phyloP scores from a whole-genome alignment of 2,888 invertebrate genomes.

The Griposia aprilina region DNA sequence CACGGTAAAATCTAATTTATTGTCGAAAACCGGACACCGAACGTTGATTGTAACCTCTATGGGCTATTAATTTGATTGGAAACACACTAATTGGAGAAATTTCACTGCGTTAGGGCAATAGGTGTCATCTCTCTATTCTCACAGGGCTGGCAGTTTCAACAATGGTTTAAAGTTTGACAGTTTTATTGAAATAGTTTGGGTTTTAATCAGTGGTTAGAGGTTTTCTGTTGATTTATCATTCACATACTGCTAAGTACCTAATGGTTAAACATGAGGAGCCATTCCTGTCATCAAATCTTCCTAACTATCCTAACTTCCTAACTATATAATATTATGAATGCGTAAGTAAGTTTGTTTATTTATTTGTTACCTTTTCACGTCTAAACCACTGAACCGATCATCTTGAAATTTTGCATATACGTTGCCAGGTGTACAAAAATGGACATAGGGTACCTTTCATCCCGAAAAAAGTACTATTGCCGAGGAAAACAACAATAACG shows the following conservation, averaged over 20 bases:
- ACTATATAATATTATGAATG: too few species aligned
- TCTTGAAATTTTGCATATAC: too few species aligned
- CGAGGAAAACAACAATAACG: too few species aligned
- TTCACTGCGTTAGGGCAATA: slow-evolving; percentile 69
- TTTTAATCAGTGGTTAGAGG: slow-evolving; percentile 18
- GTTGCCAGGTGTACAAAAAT: too few species aligned
- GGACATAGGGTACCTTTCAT: too few species aligned
- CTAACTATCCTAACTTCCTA: too few species aligned
- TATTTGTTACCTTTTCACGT: too few species aligned
- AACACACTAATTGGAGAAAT: slow-evolving; percentile 78
- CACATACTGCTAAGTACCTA: neutral
- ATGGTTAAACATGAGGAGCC: neutral
- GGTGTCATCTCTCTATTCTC: slow-evolving; percentile 60
- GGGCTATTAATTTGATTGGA: slow-evolving; percentile 78
- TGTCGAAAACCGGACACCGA: slow-evolving; percentile 62
- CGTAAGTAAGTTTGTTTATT: too few species aligned
- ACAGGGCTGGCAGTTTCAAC: slow-evolving; percentile 58
- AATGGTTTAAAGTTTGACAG: slow-evolving; percentile 37
- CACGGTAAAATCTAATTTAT: slow-evolving; percentile 59
- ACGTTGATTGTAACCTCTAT: slow-evolving; percentile 61
- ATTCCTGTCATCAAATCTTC: neutral
- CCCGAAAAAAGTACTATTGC: too few species aligned
- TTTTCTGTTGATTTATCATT: slow-evolving; percentile 13
- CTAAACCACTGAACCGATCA: too few species aligned
- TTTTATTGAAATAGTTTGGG: slow-evolving; percentile 45